Conservation (phyloP, 2,113 vertebrate species). For the Sakesphorus luctuosus region DNA sequence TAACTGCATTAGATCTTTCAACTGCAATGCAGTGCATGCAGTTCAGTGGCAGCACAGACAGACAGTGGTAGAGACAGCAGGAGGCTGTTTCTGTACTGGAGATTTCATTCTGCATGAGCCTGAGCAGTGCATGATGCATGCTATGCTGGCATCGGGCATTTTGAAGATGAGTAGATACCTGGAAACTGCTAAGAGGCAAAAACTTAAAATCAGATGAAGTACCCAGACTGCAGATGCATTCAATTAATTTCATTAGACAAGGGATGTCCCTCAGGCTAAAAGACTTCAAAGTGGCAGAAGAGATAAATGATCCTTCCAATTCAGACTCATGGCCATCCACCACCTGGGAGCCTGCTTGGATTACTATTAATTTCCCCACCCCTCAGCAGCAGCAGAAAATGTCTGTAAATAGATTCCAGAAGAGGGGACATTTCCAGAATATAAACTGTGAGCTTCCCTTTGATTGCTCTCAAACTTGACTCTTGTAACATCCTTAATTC, state of each 20-base stretch:
- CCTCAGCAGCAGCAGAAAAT: neutral
- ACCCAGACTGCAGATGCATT: conserved; percentile 9
- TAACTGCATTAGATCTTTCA: neutral
- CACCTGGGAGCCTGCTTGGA: conserved; percentile 19
- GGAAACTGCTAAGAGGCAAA: neutral
- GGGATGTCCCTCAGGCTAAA: conserved; percentile 40
- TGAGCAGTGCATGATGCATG: fast-evolving
- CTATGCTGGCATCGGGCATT: neutral
- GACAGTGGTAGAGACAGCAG: neutral
- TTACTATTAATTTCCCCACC: conserved; percentile 12
- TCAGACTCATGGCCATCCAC: conserved; percentile 36
- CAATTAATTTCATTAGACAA: conserved; percentile 67
- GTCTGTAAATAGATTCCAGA: conserved; percentile 41
- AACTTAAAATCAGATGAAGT: conserved; percentile 43
- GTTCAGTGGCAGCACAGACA: neutral
- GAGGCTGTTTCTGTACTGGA: neutral
- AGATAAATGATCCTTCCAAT: conserved; percentile 68
- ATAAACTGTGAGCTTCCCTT: neutral
- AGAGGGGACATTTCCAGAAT: conserved; percentile 22
- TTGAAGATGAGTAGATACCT: neutral
- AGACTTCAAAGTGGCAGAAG: conserved; percentile 38
- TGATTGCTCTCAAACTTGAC: conserved; percentile 32
- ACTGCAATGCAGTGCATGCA: neutral
- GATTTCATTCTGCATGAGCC: neutral
- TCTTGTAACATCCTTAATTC: neutral